Evolutionary conservation across 2,797 vertebrate species (phyloP), one percentile per base, ranked within the genome.

Genomic region (Mormyrops boulengeri): DNA sequence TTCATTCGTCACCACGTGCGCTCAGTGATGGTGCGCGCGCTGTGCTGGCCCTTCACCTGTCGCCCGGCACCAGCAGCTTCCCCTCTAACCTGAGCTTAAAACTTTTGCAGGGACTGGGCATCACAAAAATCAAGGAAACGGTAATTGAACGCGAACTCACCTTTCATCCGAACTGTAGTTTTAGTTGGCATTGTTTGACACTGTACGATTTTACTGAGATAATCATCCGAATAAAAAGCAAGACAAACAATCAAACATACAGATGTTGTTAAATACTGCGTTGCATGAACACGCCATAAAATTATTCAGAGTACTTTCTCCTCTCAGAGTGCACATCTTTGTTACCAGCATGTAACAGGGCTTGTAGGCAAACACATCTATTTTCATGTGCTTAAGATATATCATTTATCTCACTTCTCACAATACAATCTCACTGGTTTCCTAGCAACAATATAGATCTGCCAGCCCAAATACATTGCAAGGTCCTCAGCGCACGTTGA

Each of bases 401-500:
- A 57, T 57, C 22, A 86, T 85, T 86, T 55, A 53, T 85, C 44
- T 85, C 82, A 22, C 9, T 85, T 11, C 47, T 85, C n/a, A 52
- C 47, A 49, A 26, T 38, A 34, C 30, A 22, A 57, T 53, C 14
- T 4, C 2, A 3, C n/a, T 38, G 30, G 85, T 55, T 41, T 87
- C 85, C 85, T 85, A 85, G 82, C 82, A 85, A 85, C 82, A 41
- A 55, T 87, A 87, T 34, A 55, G 85, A 30, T 55, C 85, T 34
- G 7, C 30, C 85, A 26, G 47, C 22, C 14, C 26, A 30, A 34
- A 87, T 87, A 87, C 4, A 17, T n/a, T 30, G 26, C 44, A n/a
- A 57, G 55, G 30, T 55, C 30, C 85, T 87, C 30, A 19, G 50
- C 30, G 30, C 22, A 34, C 17, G 26, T 5, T 50, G 52, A 38